Base-by-base conservation (phyloP, 1,140 invertebrate species). In the Gryon sp. region DNA sequence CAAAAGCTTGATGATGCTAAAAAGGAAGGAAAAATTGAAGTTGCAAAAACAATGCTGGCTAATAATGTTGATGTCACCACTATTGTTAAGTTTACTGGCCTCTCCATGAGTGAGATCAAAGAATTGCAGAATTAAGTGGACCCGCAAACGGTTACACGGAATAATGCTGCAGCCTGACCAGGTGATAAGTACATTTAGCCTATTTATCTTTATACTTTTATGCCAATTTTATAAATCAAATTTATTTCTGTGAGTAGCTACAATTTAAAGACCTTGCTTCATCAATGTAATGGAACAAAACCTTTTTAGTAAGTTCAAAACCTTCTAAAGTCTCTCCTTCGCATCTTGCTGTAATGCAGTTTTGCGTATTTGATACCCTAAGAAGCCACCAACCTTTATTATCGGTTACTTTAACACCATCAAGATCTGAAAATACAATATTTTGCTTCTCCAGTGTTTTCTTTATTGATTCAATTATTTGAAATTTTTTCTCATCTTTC, bases 1-100 rank as follows among this genome's bases (percentile, higher is more conserved):
- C 62, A 69, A 76, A 76, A 55, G 62, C 45, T 76, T 40, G 63
- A 76, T 69, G 62, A 76, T 74, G 60, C 60, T 40, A 55, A 50
- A 32, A 50, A 19, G 30, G 53, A 59, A 59, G 38, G 40, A 12
- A 43, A 59, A 30, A 59, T 59, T 32, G 53, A 57, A 57, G 36
- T 57, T 16, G 38, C 28, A 32, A 50, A 19, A 50, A 50, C 2
- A 22, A 20, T 2, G 19, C 18, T 12, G 19, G 9, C 9, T n/a
- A n/a, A n/a, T n/a, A n/a, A n/a, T n/a, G 24, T 46, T 12, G 5
- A 7, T 46, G 11, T 46, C 8, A 11, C 18, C 11, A 16, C 11
- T 46, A 46, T 46, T 12, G 20, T 12, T 15, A 8, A 46, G 14
- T 8, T 22, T 5, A 43, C 40, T 22, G 40, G 40, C 9, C 40